Conservation (phyloP, 2,888 invertebrate species). For the Stegana nigrithorax region DNA sequence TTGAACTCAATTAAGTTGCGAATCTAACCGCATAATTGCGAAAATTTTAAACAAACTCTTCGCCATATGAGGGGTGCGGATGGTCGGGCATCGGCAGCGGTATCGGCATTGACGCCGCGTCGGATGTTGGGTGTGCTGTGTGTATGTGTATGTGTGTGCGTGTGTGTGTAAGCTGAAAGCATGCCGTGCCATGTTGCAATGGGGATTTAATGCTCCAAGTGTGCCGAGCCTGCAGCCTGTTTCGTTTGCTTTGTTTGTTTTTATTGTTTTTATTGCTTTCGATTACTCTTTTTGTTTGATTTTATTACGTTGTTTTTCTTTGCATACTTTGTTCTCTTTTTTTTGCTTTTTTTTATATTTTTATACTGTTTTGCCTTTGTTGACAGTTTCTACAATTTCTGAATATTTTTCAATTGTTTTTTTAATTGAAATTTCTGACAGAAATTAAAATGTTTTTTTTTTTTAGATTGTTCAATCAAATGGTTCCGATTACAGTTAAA, state of each 20-base stretch:
- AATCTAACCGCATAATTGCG: slow-evolving; percentile 33
- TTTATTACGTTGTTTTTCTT: background rate
- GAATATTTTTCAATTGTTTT: background rate
- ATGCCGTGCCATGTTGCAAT: too few relatives aligned
- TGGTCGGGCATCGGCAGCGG: background rate
- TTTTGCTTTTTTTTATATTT: background rate
- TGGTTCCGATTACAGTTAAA: too few relatives aligned
- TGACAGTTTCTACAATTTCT: too few relatives aligned
- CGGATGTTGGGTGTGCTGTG: too few relatives aligned
- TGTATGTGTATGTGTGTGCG: too few relatives aligned
- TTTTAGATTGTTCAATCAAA: slow-evolving; percentile 4
- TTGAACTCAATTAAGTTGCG: slow-evolving; percentile 45
- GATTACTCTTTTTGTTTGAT: too few relatives aligned
- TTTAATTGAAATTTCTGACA: background rate
- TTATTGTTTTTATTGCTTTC: background rate
- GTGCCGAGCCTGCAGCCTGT: background rate
- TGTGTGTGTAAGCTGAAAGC: too few relatives aligned
- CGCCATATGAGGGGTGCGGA: background rate
- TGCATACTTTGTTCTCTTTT: background rate
- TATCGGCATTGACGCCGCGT: too few relatives aligned
- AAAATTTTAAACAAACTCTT: slow-evolving; percentile 32
- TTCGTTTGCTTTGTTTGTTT: background rate
- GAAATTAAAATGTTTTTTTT: background rate
- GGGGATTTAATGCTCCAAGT: background rate
- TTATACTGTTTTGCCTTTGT: background rate